Evolutionary conservation across 2,797 vertebrate genomes (phyloP), one percentile per base, ranked within the genome.

Genomic region (Danio albolineatus): DNA sequence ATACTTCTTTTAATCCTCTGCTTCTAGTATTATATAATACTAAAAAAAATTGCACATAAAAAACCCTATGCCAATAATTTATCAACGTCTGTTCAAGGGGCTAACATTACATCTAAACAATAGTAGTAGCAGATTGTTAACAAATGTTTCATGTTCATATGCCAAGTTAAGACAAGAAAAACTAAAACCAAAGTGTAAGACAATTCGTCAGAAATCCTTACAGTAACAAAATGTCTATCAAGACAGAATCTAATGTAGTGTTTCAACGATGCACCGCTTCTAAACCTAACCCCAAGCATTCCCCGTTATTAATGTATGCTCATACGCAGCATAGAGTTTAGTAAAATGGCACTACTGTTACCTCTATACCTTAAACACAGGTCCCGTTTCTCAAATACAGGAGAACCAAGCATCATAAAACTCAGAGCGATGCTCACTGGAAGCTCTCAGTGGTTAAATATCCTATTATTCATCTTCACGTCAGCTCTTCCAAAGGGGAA

Each of bases 401-500:
- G 65, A 82, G 60, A 38, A 46, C 46, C 8, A 57, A 39, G 28
- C 49, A n/a, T 36, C 7, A 54, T 7, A 17, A 61, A 59, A 76
- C 64, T 75, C 46, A 28, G 28, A n/a, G 65, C 17, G 2, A 65
- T n/a, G 10, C 16, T 66, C 39, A 4, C 10, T 72, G 70, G 81
- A 83, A 81, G 84, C 75, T 66, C 81, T 65, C 65, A 7, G 28
- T 64, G 61, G 62, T 67, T 78, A 60, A 69, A 57, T 57, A 66
- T 49, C 57, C 28, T 77, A 67, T 39, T 77, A 54, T 43, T 73
- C 16, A 46, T 43, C 28, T 70, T 44, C 48, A 53, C 54, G 66
- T 67, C 56, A 49, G 57, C n/a, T 57, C 44, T 46, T 79, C 41
- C 7, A 7, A 38, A 28, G 5, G 59, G 73, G 62, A 46, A 78